These are phyloP conservation scores for Lepilemur septentrionalis DNA, from an alignment of 2,797 vertebrate genomes.

Conservation along the genomic window DNA sequence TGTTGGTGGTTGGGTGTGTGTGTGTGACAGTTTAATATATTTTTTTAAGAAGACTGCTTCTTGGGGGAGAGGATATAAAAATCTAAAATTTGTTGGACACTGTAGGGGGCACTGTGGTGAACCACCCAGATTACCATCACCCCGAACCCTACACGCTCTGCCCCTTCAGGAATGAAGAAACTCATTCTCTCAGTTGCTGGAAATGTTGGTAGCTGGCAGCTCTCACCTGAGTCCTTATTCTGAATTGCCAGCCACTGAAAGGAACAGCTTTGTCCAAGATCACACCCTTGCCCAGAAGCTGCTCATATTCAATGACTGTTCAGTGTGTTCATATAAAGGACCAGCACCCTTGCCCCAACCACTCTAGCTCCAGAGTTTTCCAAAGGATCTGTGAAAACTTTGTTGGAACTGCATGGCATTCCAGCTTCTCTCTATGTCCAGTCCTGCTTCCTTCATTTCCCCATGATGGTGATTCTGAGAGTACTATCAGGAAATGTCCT, in stretches of 20 bases:
- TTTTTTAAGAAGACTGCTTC: not conserved
- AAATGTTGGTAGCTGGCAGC: not conserved
- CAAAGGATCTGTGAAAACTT: not conserved
- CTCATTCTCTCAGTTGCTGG: not conserved
- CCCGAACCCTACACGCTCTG: too few species aligned
- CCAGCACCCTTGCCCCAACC: not conserved
- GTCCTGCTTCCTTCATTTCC: not conserved
- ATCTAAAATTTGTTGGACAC: not conserved
- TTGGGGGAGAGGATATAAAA: not conserved
- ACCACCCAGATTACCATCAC: not conserved
- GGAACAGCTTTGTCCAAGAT: not conserved
- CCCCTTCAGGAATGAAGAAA: not conserved
- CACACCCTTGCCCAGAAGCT: fast-evolving
- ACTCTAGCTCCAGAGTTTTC: too few species aligned
- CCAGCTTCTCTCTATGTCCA: not conserved
- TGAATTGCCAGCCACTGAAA: not conserved
- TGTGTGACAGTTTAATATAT: not conserved
- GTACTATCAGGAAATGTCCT: not conserved
- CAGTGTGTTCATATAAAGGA: not conserved
- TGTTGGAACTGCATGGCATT: not conserved
- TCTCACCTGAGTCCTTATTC: not conserved
- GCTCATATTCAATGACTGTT: not conserved
- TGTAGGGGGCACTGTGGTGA: not conserved
- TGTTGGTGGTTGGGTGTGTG: not conserved
- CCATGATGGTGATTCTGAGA: not conserved